Conservation (phyloP, 1,140 invertebrate species). For the Diplogasteroides magnus region DNA sequence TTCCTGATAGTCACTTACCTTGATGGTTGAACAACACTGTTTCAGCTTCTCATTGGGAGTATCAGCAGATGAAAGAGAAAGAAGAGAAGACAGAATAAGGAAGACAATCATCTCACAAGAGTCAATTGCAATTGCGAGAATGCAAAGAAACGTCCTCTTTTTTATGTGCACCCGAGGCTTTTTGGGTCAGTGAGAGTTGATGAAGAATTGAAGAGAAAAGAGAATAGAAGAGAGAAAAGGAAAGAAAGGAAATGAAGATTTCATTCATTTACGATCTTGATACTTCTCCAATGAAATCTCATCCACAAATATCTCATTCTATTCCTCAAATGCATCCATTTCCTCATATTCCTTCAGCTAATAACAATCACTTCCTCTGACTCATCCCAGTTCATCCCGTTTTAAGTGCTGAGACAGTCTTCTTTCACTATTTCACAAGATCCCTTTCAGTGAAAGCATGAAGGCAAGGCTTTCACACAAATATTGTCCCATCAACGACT, state of each 20-base stretch:
- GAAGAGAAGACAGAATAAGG: constrained; percentile 8
- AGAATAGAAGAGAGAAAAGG: neutral
- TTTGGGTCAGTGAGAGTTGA: neutral
- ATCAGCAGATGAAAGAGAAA: constrained; percentile 10
- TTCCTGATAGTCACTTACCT: neutral
- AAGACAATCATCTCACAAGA: constrained; percentile 15
- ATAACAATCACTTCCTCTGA: too few species aligned
- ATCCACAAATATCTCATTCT: too few species aligned
- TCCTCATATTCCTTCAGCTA: too few species aligned
- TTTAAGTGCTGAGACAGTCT: too few species aligned
- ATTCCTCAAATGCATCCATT: too few species aligned
- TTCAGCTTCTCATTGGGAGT: constrained; percentile 53
- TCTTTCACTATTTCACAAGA: too few species aligned
- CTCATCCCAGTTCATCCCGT: too few species aligned
- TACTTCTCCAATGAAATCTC: neutral
- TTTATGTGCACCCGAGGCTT: neutral
- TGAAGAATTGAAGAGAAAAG: neutral
- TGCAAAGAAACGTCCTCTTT: neutral
- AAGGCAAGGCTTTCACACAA: too few species aligned
- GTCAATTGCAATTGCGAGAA: neutral
- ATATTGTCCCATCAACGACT: too few species aligned
- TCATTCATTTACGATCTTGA: constrained; percentile 7
- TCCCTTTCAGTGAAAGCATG: too few species aligned
- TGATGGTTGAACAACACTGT: constrained; percentile 45
- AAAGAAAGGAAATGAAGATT: neutral